Percentiles rank a stretch among this genome's conserved stretches.
Evolutionary conservation across 1,140 invertebrate species (phyloP).

Genomic region (Zaprionus tsacasi): DNA sequence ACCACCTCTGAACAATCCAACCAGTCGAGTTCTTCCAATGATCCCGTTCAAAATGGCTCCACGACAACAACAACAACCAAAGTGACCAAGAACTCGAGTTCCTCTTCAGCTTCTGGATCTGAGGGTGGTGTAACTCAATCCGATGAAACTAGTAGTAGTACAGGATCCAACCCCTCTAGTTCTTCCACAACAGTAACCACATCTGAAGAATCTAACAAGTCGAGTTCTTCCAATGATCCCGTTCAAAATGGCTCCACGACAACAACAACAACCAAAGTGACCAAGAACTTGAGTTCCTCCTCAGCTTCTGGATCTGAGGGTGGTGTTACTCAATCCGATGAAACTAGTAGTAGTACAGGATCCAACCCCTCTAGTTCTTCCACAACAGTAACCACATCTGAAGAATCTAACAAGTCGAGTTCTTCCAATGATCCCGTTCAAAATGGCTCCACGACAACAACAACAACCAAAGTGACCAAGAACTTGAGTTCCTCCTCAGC

Average conservation of each 20-base stretch:
- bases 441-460: conserved; percentile 26
- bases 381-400: conserved; percentile 1
- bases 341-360: background rate
- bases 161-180: background rate
- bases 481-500: background rate
- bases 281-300: background rate
- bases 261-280: conserved; percentile 7
- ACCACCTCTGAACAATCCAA: conserved; percentile 8
- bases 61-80: conserved; percentile 28
- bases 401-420: background rate
- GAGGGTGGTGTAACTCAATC: background rate
- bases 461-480: background rate
- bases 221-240: background rate
- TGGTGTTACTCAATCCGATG: too few relatives aligned
- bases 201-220: background rate
- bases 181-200: conserved; percentile 23
- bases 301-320: too few relatives aligned
- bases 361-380: background rate
- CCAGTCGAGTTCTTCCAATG: background rate
- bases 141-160: background rate
- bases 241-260: conserved; percentile 12
- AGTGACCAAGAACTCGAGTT: background rate
- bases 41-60: conserved; percentile 8
- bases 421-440: conserved; percentile 1
- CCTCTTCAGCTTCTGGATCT: background rate